Base-by-base conservation (phyloP, 2,797 vertebrate genomes). In the Petrocephalus sullivani region DNA sequence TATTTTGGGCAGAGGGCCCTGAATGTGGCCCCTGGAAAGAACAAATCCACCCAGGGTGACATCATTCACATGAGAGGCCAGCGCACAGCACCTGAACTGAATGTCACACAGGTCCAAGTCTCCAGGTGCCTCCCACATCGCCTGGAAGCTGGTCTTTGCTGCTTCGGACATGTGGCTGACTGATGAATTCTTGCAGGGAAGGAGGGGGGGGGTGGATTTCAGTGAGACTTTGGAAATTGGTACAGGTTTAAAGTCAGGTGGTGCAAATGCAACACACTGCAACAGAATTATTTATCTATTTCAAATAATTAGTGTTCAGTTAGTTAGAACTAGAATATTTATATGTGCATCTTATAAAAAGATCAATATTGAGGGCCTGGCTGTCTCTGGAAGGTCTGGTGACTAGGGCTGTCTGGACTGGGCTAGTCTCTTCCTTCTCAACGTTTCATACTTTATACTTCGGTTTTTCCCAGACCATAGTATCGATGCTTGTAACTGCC, bases 141-240 rank as follows among this genome's bases (percentile, higher is more conserved):
- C 88, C 33, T 89, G 60, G 10, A 90, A 46, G 8, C 2, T 21
- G 51, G 49, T 90, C 51, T 88, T 87, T n/a, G 46, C 57, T 14
- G 53, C n/a, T 82, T 1, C 57, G 53, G 91, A 89, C 49, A 64
- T 58, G n/a, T 92, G 90, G 67, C 90, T 90, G 64, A 90, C 64
- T 82, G 46, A 21, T 2, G 90, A 90, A 14, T 78, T 89, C 89
- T 92, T 49, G 41, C 41, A 46, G 41, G 41, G 4, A 46, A 46
- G 23, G 16, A 56, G 16, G 23, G 14, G 33, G 46, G n/a, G 56
- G 16, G n/a, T n/a, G 19, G 85, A 89, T 46, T 61, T 61, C 16
- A 5, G 19, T 5, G 16, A 61, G 60, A 61, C 16, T 5, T 4
- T 19, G 58, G 58, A 61, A 3, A 21, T 64, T n/a, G 21, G 19